phyloP scores from a whole-genome alignment of 2,888 invertebrate species.

The Theristus sp. region DNA sequence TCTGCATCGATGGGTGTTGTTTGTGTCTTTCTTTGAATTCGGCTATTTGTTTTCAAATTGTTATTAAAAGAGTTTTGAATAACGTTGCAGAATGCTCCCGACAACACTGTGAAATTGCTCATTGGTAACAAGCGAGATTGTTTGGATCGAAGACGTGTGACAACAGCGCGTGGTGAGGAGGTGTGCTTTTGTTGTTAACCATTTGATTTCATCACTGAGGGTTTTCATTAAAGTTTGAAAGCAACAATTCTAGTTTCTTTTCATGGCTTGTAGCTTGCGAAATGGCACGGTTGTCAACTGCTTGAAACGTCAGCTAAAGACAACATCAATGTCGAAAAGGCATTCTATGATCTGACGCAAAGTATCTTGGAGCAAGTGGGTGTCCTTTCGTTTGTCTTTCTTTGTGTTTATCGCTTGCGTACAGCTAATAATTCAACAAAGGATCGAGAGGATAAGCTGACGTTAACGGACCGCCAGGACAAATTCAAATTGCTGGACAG shows the following conservation, averaged over 20 bases:
- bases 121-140: neutral
- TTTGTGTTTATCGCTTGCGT: no score
- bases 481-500: no score
- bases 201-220: neutral
- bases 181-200: neutral
- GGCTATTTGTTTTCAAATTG: no score
- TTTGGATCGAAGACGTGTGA: neutral
- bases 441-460: no score
- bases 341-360: neutral
- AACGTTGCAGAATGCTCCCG: neutral
- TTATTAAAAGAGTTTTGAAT: no score
- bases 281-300: neutral
- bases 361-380: neutral
- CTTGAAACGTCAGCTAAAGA: neutral
- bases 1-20: no score
- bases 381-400: no score
- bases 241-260: neutral
- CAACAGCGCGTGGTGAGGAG: neutral
- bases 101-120: neutral
- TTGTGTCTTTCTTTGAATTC: no score
- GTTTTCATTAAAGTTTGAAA: neutral
- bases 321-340: neutral
- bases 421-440: no score
- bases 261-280: neutral
- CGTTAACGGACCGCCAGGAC: no score